Evolutionary conservation across 2,113 vertebrate species (phyloP).

Genomic region (Neotoma lepida): DNA sequence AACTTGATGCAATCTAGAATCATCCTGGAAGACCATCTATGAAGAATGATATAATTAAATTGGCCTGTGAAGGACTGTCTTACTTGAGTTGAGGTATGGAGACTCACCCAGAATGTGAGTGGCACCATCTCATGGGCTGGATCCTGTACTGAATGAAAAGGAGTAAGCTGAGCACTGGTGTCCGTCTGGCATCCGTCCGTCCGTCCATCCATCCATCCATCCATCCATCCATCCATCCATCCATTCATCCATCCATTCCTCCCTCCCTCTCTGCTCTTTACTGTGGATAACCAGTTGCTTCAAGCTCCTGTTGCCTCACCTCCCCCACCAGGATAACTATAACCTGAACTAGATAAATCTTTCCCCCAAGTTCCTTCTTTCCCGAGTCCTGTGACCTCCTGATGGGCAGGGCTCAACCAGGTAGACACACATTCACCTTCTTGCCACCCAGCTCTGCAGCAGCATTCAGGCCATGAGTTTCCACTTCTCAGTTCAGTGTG

Average conservation of each 20-base stretch:
- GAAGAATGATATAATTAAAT: neutral
- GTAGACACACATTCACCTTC: neutral
- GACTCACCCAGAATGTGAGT: neutral
- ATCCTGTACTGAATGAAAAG: neutral
- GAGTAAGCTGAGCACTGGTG: neutral
- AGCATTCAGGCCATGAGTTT: neutral
- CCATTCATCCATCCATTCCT: no score
- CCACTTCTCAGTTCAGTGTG: neutral
- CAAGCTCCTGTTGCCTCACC: neutral
- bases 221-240: no score
- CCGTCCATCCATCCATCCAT: no score
- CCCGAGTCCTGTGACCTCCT: neutral
- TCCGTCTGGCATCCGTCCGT: neutral
- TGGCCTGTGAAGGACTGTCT: neutral
- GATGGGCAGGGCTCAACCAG: neutral
- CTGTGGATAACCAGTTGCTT: neutral
- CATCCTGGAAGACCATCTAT: neutral
- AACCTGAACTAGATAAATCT: neutral
- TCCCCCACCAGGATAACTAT: neutral
- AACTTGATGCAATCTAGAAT: neutral
- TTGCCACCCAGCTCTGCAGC: neutral
- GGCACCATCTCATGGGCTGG: neutral
- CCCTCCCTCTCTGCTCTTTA: no score
- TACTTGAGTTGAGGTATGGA: neutral
- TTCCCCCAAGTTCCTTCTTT: neutral